Evolutionary conservation across 2,797 vertebrate genomes (phyloP), one percentile per base, ranked within the genome.

Genomic region (Heterohyrax brucei): DNA sequence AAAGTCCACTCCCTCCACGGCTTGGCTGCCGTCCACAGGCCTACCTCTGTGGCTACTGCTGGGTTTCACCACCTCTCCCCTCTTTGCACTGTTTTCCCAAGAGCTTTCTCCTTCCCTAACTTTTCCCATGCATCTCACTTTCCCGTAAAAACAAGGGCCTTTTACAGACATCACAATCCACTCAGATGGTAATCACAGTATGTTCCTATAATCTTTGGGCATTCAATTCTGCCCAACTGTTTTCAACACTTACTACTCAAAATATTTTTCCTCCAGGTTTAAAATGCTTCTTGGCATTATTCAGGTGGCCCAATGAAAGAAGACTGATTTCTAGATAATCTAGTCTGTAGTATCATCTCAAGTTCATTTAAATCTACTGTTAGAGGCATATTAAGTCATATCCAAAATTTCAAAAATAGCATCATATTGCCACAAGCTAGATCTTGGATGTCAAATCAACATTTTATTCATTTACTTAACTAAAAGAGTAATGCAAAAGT

Each of bases 101-200:
- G 44, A 53, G 7, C 3, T 78, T 91, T 50, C 48, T 53, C 50
- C 59, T 50, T 78, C 56, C 14, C 66, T 62, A 9, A 76, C 18
- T 53, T 94, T 96, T 92, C 89, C 89, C 94, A 93, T 18, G 93
- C 82, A 39, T 94, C 93, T 96, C 87, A 85, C 33, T 94, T 73
- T 95, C 80, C 66, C 30, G 66, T 44, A 85, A 80, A 76, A 93
- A 92, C 46, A 80, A 46, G 61, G 13, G 79, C 26, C 50, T 93
- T 94, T 88, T 26, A 19, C 9, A 44, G 66, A 56, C 19, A 28
- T 70, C 80, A 16, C 12, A 70, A 76, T 46, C 59, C 59, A 56
- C 14, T 92, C 50, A 33, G 83, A 93, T 14, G 28, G 50, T 53
- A 86, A n/a, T 48, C 10, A 3, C 46, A 46, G 8, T 13, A 48